Evolutionary conservation across 1,140 invertebrate species (phyloP).

Genomic region (Papilio aristodemus): DNA sequence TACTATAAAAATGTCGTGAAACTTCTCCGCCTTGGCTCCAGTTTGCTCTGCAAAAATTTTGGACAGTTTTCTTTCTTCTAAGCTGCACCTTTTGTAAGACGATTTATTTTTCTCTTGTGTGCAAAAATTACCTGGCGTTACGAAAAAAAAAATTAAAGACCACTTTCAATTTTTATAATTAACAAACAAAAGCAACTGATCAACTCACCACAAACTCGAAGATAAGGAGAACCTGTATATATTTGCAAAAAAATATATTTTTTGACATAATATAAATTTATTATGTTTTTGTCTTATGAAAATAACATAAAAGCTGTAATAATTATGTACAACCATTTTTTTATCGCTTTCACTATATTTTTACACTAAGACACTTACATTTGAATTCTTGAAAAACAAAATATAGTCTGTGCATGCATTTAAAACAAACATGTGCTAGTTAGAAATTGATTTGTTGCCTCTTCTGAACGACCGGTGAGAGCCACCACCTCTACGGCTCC

Average conservation of each 20-base stretch:
- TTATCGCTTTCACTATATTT: constrained; percentile 56
- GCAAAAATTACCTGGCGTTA: constrained; percentile 62
- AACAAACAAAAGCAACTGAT: constrained; percentile 54
- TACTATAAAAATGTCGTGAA: constrained; percentile 71
- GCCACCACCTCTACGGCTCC: constrained; percentile 55
- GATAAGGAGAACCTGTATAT: constrained; percentile 48
- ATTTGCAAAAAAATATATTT: constrained; percentile 53
- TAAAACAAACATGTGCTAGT: constrained; percentile 50
- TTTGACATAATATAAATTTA: constrained; percentile 63
- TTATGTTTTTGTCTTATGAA: constrained; percentile 63
- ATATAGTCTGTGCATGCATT: constrained; percentile 52
- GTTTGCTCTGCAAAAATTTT: constrained; percentile 17
- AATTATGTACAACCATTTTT: constrained; percentile 72
- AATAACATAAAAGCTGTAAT: constrained; percentile 71
- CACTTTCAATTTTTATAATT: constrained; percentile 42
- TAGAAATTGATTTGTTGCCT: constrained; percentile 63
- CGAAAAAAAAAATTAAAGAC: constrained; percentile 47
- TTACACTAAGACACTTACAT: constrained; percentile 64
- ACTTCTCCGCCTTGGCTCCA: constrained; percentile 35
- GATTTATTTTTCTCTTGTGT: constrained; percentile 25
- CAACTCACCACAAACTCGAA: constrained; percentile 61
- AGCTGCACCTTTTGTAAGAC: constrained; percentile 30
- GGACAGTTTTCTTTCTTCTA: constrained; percentile 7
- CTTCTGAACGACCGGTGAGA: constrained; percentile 63
- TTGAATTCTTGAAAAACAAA: constrained; percentile 44